Evolutionary conservation across 2,113 vertebrate genomes (phyloP).

Genomic region (Zosterops pallidus): DNA sequence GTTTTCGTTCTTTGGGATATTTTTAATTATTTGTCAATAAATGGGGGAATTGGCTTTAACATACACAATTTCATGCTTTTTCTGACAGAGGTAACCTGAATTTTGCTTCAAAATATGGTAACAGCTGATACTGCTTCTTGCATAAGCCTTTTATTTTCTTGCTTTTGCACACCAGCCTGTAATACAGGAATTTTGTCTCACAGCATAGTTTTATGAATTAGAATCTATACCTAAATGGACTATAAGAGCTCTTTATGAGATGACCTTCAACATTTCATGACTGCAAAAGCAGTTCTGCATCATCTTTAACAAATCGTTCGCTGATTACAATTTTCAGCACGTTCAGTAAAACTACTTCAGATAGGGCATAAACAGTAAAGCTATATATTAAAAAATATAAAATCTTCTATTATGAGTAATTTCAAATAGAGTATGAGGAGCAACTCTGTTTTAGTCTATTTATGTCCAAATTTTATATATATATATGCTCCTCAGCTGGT

Average conservation of each 20-base stretch:
- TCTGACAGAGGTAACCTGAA: neutral
- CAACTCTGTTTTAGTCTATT: neutral
- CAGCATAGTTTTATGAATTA: neutral
- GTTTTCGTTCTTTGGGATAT: accelerated
- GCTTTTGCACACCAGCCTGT: neutral
- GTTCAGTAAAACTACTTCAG: neutral
- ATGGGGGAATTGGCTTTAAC: neutral
- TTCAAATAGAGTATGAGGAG: neutral
- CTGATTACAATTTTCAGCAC: neutral
- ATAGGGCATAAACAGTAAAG: neutral
- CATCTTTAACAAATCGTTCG: neutral
- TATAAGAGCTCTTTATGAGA: neutral
- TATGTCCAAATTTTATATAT: neutral
- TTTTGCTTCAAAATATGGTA: neutral
- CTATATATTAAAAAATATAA: neutral
- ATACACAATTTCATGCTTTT: neutral
- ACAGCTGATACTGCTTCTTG: neutral
- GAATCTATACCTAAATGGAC: neutral
- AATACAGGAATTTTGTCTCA: neutral
- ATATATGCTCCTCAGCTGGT: neutral
- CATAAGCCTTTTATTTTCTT: neutral
- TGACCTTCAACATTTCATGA: neutral
- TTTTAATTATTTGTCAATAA: neutral
- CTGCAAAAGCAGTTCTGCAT: neutral
- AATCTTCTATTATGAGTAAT: neutral